Evolutionary conservation across 1,140 invertebrate species (phyloP), one percentile per base, ranked within the genome.

Genomic region (Stegodyphus mimosarum): DNA sequence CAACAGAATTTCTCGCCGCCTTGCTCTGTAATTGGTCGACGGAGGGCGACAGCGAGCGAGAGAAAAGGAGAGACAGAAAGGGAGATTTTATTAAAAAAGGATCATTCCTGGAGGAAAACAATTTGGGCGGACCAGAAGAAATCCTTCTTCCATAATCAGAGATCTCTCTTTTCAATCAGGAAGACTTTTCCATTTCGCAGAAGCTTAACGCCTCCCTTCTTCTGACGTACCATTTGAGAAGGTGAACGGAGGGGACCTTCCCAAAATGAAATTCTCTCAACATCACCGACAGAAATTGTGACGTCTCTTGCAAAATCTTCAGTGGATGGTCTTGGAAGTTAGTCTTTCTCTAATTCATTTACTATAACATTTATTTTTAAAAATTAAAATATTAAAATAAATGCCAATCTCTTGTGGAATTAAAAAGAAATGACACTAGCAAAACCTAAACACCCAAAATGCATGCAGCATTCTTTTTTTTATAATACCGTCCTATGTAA

Each of bases 101-200:
- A 76, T 81, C 70, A 75, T 48, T 69, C 49, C 63, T 70, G 63
- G 81, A 76, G 81, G 73, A 84, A 84, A 84, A 75, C 72, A 84
- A 75, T 84, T 84, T 75, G 81, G 81, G 81, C 72, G 72, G 81
- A 84, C 72, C 72, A 75, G 81, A 84, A 84, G 81, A 76, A 84
- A 75, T 84, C 73, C 81, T 84, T 84, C 81, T 84, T 84, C 81
- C 81, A 84, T 84, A 84, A 84, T 84, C 81, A 84, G 81, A 84
- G 81, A 84, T 84, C 81, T 84, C 81, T 84, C 81, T 84, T 84
- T 84, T 84, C 81, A 84, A 84, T 84, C 81, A 84, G 81, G 81
- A 69, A 84, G 81, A 75, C 81, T 84, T 84, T 84, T 84, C 81
- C 81, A 84, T 84, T 84, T 84, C 81, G 81, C 81, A 76, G 81